phyloP scores from a whole-genome alignment of 2,113 vertebrate genomes.

The Bubo scandiacus region DNA sequence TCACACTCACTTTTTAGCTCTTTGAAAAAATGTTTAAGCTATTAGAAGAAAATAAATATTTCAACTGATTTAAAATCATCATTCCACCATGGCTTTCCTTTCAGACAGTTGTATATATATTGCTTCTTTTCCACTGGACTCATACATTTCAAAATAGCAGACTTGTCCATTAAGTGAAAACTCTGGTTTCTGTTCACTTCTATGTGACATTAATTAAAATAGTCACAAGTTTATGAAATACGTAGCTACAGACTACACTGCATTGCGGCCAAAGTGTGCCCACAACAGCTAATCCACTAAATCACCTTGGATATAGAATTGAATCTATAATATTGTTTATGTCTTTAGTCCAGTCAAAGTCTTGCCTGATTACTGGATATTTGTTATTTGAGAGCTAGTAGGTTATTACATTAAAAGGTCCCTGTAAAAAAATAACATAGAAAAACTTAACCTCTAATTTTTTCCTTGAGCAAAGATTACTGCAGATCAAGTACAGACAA shows the following conservation, averaged over 20 bases:
- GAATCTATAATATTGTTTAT: background rate
- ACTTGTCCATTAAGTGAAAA: background rate
- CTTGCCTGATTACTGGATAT: background rate
- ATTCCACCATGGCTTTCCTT: background rate
- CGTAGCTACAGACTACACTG: background rate
- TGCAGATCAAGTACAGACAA: background rate
- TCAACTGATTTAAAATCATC: background rate
- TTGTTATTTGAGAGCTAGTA: background rate
- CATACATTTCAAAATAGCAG: background rate
- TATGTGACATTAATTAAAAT: background rate
- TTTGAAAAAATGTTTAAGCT: background rate
- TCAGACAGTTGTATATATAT: background rate
- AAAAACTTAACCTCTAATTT: background rate
- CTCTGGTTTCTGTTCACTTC: background rate
- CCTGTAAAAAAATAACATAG: rapidly evolving
- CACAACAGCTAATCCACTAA: background rate
- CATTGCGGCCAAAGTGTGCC: background rate
- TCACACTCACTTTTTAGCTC: background rate
- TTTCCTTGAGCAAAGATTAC: background rate
- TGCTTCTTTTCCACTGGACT: background rate
- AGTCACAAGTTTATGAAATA: background rate
- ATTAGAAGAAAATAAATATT: background rate
- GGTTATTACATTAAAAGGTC: background rate
- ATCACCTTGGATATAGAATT: background rate
- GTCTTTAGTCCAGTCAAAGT: background rate